Base-by-base conservation (phyloP, 2,113 vertebrate genomes). In the Seriola dumerili region DNA sequence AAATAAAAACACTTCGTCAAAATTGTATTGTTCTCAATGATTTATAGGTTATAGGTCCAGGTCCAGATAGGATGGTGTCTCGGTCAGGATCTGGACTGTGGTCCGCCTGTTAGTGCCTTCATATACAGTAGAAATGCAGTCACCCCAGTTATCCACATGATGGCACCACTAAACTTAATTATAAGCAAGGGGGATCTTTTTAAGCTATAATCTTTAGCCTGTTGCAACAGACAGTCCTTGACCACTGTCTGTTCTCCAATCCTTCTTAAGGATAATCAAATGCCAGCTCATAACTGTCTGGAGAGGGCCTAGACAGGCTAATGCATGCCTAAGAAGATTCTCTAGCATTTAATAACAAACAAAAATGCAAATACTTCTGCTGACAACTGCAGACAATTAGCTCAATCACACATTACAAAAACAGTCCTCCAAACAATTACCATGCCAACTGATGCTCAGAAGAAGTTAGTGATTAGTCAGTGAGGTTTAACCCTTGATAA, bases 221-320 rank as follows among this genome's bases (percentile, higher is more conserved):
- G 64, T 29, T 64, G 74, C 69, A 72, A 73, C 59, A 66, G 84
- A 72, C 38, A 61, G 85, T 25, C 74, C 71, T 86, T 82, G 78
- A 50, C 71, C 42, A 64, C 80, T n/a, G 76, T 61, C 77, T 84
- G 76, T 76, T 40, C 65, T 67, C 57, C 70, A 85, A 87, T 88
- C 84, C 84, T 38, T 78, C 79, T 85, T 76, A 84, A 38, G 58
- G 76, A 81, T 89, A 72, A 89, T 88, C 48, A 87, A 81, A 78
- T 78, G 46, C 52, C 46, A 64, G 81, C 85, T 88, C 83, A 87
- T 71, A 91, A 81, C 72, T 52, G 82, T 91, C 88, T 90, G 84
- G 61, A 73, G 38, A 68, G 5, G 32, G 36, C 19, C 66, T 12
- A 63, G 72, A 85, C 58, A 25, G 62, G 34, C 52, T 80, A 46